Percentiles rank a stretch among this genome's conserved stretches.
Conservation (phyloP, 2,113 vertebrate species). For the Phylloscopus trochiloides region DNA sequence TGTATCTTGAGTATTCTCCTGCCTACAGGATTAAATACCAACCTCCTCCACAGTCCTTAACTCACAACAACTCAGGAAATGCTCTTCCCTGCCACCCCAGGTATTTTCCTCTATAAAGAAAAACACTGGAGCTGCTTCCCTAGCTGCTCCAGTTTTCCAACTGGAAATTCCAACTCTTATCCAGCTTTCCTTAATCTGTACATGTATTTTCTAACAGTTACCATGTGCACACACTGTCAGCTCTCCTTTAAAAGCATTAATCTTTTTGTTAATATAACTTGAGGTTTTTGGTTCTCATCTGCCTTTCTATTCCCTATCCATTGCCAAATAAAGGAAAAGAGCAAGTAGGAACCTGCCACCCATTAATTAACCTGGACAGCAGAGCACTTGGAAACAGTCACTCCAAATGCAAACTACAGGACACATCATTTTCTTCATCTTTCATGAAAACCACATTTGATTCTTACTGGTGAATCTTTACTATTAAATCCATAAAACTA, state of each 20-base stretch:
- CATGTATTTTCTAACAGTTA: not conserved
- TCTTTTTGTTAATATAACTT: not conserved
- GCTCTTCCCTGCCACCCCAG: not conserved
- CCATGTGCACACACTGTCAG: accelerated
- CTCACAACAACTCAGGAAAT: not conserved
- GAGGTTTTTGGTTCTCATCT: not conserved
- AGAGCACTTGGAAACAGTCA: not conserved
- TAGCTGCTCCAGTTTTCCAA: too few species aligned
- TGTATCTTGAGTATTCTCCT: not conserved
- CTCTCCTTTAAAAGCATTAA: not conserved
- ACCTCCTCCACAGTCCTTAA: not conserved
- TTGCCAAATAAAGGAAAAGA: not conserved
- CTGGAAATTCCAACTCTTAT: not conserved
- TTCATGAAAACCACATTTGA: not conserved
- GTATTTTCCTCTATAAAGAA: not conserved
- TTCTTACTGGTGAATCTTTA: not conserved
- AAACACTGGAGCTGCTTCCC: not conserved
- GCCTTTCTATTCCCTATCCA: not conserved
- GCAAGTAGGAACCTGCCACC: not conserved
- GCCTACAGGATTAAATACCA: not conserved
- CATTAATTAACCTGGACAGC: not conserved
- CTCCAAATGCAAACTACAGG: not conserved
- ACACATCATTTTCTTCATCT: not conserved
- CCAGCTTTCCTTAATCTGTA: not conserved
- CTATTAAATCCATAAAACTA: not conserved